phyloP scores from a whole-genome alignment of 1,140 invertebrate species.

The Dendrolimus kikuchii region DNA sequence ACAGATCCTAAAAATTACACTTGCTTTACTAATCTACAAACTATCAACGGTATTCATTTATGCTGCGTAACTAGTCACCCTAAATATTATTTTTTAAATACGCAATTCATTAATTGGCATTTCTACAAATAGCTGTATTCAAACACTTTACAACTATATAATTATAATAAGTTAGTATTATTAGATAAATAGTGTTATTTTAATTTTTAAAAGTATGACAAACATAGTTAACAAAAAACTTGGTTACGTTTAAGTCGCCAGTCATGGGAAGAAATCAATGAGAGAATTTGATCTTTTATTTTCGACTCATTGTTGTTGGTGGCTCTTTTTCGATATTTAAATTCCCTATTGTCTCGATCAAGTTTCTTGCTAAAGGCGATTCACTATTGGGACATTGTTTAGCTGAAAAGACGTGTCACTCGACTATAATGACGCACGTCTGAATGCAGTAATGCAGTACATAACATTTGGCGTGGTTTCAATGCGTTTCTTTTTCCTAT shows the following conservation, averaged over 20 bases:
- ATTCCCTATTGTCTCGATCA: constrained; percentile 9
- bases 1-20: no score
- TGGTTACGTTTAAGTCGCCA: constrained; percentile 4
- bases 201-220: constrained; percentile 9
- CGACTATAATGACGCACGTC: neutral
- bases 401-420: constrained; percentile 14
- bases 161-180: constrained; percentile 6
- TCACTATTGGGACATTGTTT: constrained; percentile 59
- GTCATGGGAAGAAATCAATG: constrained; percentile 4
- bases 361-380: constrained; percentile 10
- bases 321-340: constrained; percentile 19
- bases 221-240: constrained; percentile 11
- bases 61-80: constrained; percentile 5
- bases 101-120: constrained; percentile 5
- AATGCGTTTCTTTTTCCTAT: neutral
- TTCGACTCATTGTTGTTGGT: constrained; percentile 29
- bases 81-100: constrained; percentile 3
- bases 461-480: no score
- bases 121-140: constrained; percentile 13
- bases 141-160: constrained; percentile 16
- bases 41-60: neutral
- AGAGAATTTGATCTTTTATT: constrained; percentile 24
- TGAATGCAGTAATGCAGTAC: no score
- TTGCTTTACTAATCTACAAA: neutral
- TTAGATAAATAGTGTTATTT: constrained; percentile 15